These are phyloP conservation scores for Bombylius major DNA, from an alignment of 2,888 invertebrate genomes.

Conservation along the genomic window DNA sequence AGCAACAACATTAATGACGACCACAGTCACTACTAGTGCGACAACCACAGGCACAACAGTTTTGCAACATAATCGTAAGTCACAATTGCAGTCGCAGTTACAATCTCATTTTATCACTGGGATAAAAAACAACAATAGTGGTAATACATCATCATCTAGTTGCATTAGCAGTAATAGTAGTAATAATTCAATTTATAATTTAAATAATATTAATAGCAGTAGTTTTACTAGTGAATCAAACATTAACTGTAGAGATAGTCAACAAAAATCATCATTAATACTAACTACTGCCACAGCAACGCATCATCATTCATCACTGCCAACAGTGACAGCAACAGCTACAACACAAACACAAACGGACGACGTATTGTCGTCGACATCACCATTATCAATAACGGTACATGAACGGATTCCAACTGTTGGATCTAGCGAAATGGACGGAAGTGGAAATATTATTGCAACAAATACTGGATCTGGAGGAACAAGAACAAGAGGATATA, in stretches of 20 bases:
- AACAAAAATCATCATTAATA: background rate
- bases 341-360: constrained; percentile 15
- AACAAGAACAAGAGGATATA: background rate
- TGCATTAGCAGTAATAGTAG: constrained; percentile 9
- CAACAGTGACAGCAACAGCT: constrained; percentile 10
- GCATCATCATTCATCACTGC: background rate
- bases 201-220: background rate
- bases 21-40: background rate
- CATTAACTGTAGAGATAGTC: background rate
- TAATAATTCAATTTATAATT: constrained; percentile 20
- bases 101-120: constrained; percentile 17
- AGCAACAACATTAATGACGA: constrained; percentile 1
- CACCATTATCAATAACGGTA: constrained; percentile 3
- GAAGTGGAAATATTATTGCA: background rate
- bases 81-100: constrained; percentile 7
- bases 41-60: background rate
- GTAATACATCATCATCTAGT: constrained; percentile 1
- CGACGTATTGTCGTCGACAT: constrained; percentile 11
- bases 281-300: constrained; percentile 4
- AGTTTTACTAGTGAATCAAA: background rate
- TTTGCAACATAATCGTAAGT: constrained; percentile 5
- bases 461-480: background rate
- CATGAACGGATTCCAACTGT: constrained; percentile 10
- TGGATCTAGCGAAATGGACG: background rate
- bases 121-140: constrained; percentile 12